Evolutionary conservation across 2,797 vertebrate genomes (phyloP).

Genomic region (Myotis pilosus): DNA sequence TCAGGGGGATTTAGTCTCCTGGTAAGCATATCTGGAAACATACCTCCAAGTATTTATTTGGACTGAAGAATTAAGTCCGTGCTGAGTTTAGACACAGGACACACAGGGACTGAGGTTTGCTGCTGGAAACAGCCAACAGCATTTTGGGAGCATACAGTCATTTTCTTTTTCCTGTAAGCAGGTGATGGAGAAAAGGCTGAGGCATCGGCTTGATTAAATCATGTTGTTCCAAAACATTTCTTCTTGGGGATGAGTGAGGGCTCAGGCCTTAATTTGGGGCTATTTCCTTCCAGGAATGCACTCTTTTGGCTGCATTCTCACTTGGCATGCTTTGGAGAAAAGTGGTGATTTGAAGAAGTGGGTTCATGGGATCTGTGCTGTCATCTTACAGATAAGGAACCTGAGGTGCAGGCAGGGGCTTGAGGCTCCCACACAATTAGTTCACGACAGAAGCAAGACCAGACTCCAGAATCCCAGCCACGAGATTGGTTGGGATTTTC

Average conservation of each 20-base stretch:
- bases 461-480: not conserved
- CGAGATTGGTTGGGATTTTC: not conserved
- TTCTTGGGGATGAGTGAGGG: not conserved
- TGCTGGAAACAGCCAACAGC: not conserved
- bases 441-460: not conserved
- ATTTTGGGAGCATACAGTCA: rapidly evolving
- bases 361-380: rapidly evolving
- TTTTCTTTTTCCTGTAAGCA: not conserved
- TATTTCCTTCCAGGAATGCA: not conserved
- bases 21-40: not conserved
- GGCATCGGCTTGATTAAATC: not conserved
- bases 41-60: not conserved
- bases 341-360: not conserved
- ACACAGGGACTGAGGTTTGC: not conserved
- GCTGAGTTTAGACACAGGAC: not conserved
- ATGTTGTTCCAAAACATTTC: not conserved
- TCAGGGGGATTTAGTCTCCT: not conserved
- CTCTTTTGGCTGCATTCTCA: not conserved
- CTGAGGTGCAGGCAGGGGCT: rapidly evolving
- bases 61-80: not conserved
- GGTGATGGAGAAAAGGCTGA: no score
- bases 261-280: rapidly evolving
- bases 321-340: not conserved
- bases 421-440: not conserved
- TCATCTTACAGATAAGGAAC: not conserved